phyloP scores from a whole-genome alignment of 2,797 vertebrate genomes.

The Trematomus bernacchii region DNA sequence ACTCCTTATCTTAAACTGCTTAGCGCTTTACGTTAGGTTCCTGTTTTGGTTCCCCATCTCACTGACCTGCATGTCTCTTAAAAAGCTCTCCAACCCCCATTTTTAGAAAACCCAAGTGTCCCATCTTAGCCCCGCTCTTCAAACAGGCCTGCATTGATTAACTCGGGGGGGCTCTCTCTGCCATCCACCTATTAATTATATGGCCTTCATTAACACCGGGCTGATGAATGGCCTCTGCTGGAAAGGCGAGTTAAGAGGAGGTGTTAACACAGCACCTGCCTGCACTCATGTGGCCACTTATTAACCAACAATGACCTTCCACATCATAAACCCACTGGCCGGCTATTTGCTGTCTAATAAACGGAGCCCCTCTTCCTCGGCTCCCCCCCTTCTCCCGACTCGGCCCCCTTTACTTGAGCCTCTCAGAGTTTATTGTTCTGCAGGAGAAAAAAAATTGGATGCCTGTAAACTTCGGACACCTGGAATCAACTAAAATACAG shows the following conservation, averaged over 20 bases:
- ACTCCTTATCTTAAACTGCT: slow-evolving; percentile 34
- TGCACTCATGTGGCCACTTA: slow-evolving; percentile 89
- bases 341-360: slow-evolving; percentile 89
- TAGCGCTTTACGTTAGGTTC: slow-evolving; percentile 26
- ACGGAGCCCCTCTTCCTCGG: slow-evolving; percentile 73
- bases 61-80: slow-evolving; percentile 56
- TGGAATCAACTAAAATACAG: slow-evolving; percentile 85
- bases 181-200: slow-evolving; percentile 86
- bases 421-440: slow-evolving; percentile 85
- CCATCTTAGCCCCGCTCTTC: slow-evolving; percentile 79
- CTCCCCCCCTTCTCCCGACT: slow-evolving; percentile 41
- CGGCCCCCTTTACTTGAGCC: slow-evolving; percentile 72
- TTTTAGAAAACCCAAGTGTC: slow-evolving; percentile 59
- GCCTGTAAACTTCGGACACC: slow-evolving; percentile 83
- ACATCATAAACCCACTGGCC: slow-evolving; percentile 87
- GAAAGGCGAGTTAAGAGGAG: slow-evolving; percentile 85
- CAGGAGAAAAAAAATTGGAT: slow-evolving; percentile 73
- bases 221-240: slow-evolving; percentile 86
- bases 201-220: slow-evolving; percentile 85
- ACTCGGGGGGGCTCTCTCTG: slow-evolving; percentile 77
- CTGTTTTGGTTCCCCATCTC: slow-evolving; percentile 36
- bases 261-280: slow-evolving; percentile 90
- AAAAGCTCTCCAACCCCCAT: slow-evolving; percentile 55
- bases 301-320: slow-evolving; percentile 91
- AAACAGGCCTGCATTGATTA: slow-evolving; percentile 85